Conservation (phyloP, 2,888 invertebrate genomes). For the Parnassius smintheus region DNA sequence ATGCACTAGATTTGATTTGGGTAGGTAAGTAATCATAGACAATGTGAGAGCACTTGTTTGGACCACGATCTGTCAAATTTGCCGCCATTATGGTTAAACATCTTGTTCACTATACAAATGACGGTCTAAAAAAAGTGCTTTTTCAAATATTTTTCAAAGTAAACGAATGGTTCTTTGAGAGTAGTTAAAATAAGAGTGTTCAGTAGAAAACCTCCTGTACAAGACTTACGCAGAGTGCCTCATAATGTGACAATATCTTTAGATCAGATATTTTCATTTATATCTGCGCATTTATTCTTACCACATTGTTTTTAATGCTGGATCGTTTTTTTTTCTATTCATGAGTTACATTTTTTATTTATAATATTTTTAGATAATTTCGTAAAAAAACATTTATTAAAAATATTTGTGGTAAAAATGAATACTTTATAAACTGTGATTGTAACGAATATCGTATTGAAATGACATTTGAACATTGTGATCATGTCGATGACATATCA, state of each 20-base stretch:
- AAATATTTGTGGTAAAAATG: conserved; percentile 17
- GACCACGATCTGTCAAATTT: conserved; percentile 43
- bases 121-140: conserved; percentile 70
- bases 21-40: conserved; percentile 36
- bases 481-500: conserved; percentile 23
- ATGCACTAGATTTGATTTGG: conserved; percentile 70
- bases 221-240: conserved; percentile 70
- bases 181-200: conserved; percentile 61
- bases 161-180: conserved; percentile 34
- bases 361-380: background rate
- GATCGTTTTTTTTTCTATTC: background rate
- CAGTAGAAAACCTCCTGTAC: conserved; percentile 69
- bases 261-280: conserved; percentile 44
- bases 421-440: conserved; percentile 20
- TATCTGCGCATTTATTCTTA: conserved; percentile 25
- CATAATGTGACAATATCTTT: conserved; percentile 69
- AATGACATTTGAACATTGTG: conserved; percentile 1
- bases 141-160: conserved; percentile 35
- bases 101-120: conserved; percentile 28
- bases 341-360: background rate
- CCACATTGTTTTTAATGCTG: conserved; percentile 11
- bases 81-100: conserved; percentile 29
- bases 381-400: background rate
- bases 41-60: conserved; percentile 70
- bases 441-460: conserved; percentile 4